Evolutionary conservation across 2,113 vertebrate genomes (phyloP), one percentile per base, ranked within the genome.

Genomic region (Ciconia boyciana): DNA sequence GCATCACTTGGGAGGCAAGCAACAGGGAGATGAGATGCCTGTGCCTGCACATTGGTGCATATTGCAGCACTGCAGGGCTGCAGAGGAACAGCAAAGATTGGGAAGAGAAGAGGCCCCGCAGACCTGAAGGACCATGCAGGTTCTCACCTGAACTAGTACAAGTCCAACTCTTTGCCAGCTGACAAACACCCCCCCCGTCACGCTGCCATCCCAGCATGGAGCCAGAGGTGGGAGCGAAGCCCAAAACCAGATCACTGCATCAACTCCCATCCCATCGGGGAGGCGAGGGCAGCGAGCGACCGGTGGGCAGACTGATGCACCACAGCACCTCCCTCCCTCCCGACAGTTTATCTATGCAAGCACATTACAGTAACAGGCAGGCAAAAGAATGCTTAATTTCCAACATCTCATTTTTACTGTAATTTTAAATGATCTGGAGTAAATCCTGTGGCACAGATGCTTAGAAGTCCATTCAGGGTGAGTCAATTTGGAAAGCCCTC

Each of bases 321-420:
- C 65, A 31, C 22, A 49, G 69, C 64, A 90, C 20, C 34, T 82
- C 15, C 25, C 34, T 62, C 70, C 48, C 51, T 54, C 39, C 66
- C 11, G 0, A 7, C 26, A 3, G 26, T 54, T 72, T 41, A 64
- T 22, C 76, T 44, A 32, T 2, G 1, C 24, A 10, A 29, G 72
- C 11, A 16, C 58, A 34, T 13, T 28, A 88, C 4, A 61, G 36
- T 17, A 87, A 65, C 64, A 74, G 72, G 62, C 54, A 87, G 32
- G 65, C 11, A 87, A 87, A 83, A n/a, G 29, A 80, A 16, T 4
- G 57, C 65, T 85, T 84, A 12, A 54, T 60, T 78, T 74, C 52
- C 17, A 85, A 92, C 58, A 76, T 41, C 41, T 90, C 31, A 36
- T 85, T 94, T 90, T 86, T 58, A 52, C 75, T 80, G 26, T 34